Evolutionary conservation across 1,140 invertebrate genomes (phyloP).

Genomic region (Drosophila parvula): DNA sequence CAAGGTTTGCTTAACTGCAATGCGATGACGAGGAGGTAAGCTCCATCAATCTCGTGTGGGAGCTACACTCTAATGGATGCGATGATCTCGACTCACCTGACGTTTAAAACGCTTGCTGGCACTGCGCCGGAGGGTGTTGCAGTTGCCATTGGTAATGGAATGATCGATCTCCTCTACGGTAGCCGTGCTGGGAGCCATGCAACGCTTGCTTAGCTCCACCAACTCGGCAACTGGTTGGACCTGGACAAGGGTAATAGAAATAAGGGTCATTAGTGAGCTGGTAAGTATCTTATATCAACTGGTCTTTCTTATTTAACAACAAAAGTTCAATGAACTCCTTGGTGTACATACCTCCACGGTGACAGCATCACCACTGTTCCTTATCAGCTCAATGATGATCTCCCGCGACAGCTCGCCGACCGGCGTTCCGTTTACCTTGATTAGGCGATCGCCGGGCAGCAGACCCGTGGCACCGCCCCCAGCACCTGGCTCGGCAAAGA

Average conservation of each 20-base stretch:
- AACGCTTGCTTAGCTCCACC: conserved; percentile 92
- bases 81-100: conserved; percentile 84
- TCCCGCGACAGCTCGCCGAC: conserved; percentile 94
- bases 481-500: conserved; percentile 96
- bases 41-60: conserved; percentile 55
- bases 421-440: conserved; percentile 94
- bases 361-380: conserved; percentile 92
- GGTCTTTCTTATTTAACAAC: neutral
- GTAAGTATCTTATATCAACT: neutral
- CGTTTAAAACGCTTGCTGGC: conserved; percentile 90
- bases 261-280: neutral
- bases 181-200: conserved; percentile 84
- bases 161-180: conserved; percentile 77
- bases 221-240: conserved; percentile 94
- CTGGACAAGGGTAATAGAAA: conserved; percentile 17
- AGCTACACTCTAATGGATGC: conserved; percentile 7
- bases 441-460: conserved; percentile 95
- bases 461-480: conserved; percentile 91
- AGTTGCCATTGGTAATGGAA: conserved; percentile 80
- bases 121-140: conserved; percentile 91
- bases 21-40: conserved; percentile 10
- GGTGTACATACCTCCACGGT: conserved; percentile 89
- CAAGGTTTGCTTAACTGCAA: conserved; percentile 21
- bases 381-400: conserved; percentile 97
- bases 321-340: neutral